A percentile compares a stretch with the other conserved stretches of the same genome.
phyloP scores from a whole-genome alignment of 2,113 vertebrate species.

The Delphinus delphis region DNA sequence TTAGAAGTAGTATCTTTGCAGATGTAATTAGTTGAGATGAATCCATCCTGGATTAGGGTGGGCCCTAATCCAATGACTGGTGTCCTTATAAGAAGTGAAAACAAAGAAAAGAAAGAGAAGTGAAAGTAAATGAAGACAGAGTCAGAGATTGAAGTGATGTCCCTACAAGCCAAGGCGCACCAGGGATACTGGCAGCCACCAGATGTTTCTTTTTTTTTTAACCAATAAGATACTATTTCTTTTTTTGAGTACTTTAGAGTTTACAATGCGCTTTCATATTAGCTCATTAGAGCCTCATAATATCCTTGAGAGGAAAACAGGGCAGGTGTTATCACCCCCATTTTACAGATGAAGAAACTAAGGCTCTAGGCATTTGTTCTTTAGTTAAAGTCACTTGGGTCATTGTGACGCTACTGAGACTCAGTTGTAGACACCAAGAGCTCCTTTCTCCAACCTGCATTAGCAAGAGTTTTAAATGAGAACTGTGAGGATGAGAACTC shows the following conservation, averaged over 20 bases:
- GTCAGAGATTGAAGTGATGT: not conserved
- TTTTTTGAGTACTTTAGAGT: not conserved
- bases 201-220: not conserved
- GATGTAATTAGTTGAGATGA: not conserved
- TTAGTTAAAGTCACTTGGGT: not conserved
- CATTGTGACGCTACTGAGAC: not conserved
- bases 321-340: too few relatives aligned
- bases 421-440: rapidly evolving
- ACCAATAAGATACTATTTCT: not conserved
- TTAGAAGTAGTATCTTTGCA: not conserved
- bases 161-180: not conserved
- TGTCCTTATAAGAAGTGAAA: not conserved
- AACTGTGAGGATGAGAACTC: not conserved
- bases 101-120: not conserved
- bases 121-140: not conserved
- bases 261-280: not conserved
- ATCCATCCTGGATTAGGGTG: not conserved
- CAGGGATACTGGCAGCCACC: too few relatives aligned
- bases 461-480: rapidly evolving
- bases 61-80: too few relatives aligned
- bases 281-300: not conserved
- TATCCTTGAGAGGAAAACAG: not conserved
- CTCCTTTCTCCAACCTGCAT: not conserved
- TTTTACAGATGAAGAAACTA: not conserved
- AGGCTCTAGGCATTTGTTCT: not conserved